phyloP scores from a whole-genome alignment of 2,888 invertebrate species.

The Sarcophaga subvicina region DNA sequence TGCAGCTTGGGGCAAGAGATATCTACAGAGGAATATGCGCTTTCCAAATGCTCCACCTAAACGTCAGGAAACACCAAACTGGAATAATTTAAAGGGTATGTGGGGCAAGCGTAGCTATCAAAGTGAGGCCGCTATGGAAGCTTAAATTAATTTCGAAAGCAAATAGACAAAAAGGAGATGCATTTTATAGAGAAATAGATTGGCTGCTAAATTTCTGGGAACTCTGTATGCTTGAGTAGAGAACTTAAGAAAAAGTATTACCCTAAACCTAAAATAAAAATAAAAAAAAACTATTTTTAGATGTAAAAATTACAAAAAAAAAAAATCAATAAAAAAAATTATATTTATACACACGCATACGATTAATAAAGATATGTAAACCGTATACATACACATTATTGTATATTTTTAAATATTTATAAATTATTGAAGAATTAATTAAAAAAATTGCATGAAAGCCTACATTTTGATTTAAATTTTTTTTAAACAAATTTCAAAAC shows the following conservation, averaged over 20 bases:
- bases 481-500: not conserved
- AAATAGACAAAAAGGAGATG: not conserved
- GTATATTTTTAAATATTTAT: not conserved
- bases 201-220: conserved; percentile 59
- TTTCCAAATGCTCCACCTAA: conserved; percentile 79
- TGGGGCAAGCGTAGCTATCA: conserved; percentile 85
- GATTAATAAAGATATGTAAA: not conserved
- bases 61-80: conserved; percentile 86
- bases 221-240: conserved; percentile 20
- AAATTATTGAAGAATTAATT: conserved; percentile 4
- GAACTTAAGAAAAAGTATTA: conserved; percentile 15
- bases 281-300: too few relatives aligned
- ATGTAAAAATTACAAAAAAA: not conserved
- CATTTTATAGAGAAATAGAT: conserved; percentile 12
- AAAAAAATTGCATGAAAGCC: conserved; percentile 67
- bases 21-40: not conserved
- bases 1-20: conserved; percentile 89
- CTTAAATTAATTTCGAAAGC: too few relatives aligned
- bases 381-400: not conserved
- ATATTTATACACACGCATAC: not conserved
- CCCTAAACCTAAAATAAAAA: conserved; percentile 18
- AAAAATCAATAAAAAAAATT: not conserved
- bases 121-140: too few relatives aligned
- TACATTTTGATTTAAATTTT: not conserved
- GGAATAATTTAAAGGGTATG: conserved; percentile 90